Conservation (phyloP, 2,888 invertebrate species). For the Phaonia tiefii region DNA sequence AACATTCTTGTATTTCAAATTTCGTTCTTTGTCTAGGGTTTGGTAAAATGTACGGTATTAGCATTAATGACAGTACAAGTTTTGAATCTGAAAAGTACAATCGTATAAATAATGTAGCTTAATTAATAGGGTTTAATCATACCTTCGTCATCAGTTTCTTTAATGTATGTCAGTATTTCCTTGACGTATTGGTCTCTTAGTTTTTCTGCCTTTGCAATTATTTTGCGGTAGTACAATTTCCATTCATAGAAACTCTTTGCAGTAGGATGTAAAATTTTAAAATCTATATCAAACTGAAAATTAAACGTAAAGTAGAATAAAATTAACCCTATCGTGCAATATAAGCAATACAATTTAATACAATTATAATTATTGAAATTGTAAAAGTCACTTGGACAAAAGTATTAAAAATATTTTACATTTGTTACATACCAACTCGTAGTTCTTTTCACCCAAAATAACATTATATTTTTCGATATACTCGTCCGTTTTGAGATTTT, state of each 20-base stretch:
- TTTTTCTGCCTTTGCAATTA: too few relatives aligned
- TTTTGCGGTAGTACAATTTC: conserved; percentile 50
- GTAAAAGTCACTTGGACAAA: too few relatives aligned
- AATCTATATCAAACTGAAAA: conserved; percentile 56
- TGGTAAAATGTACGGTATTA: conserved; percentile 51
- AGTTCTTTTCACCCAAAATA: conserved; percentile 40
- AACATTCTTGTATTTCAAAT: conserved; percentile 54
- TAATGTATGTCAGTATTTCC: conserved; percentile 43
- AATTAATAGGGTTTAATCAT: too few relatives aligned
- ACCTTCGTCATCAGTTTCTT: conserved; percentile 50
- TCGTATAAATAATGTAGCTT: too few relatives aligned
- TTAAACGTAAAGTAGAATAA: too few relatives aligned
- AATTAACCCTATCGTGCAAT: too few relatives aligned
- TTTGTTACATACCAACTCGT: conserved; percentile 43
- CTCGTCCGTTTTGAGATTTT: conserved; percentile 32
- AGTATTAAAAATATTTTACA: background rate
- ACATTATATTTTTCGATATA: conserved; percentile 55
- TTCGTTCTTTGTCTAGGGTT: conserved; percentile 44
- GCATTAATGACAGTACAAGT: conserved; percentile 45
- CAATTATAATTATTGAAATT: too few relatives aligned
- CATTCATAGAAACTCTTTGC: conserved; percentile 50
- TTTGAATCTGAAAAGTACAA: conserved; percentile 54
- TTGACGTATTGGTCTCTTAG: conserved; percentile 37
- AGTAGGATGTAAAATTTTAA: conserved; percentile 42
- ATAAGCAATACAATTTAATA: too few relatives aligned